Conservation (phyloP, 2,797 vertebrate genomes). For the Mus caroli region DNA sequence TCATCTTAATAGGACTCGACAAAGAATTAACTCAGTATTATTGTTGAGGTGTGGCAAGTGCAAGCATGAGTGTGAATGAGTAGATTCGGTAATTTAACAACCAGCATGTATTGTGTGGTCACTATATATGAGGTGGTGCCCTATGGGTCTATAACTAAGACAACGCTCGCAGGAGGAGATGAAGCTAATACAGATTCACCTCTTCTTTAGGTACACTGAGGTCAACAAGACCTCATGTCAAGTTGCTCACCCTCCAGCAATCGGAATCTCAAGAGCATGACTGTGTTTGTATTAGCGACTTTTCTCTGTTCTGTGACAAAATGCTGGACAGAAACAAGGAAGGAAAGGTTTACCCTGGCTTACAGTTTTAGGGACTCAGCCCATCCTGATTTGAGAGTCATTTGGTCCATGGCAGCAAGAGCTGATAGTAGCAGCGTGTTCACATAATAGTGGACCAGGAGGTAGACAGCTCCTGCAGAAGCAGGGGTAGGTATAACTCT, state of each 20-base stretch:
- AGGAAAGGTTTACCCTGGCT: not conserved
- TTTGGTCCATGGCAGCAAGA: not conserved
- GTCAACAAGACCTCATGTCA: not conserved
- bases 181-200: not conserved
- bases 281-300: not conserved
- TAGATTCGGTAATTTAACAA: not conserved
- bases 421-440: not conserved
- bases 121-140: rapidly evolving
- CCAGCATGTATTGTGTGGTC: constrained; percentile 24
- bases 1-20: not conserved
- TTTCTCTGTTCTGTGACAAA: not conserved
- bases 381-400: not conserved
- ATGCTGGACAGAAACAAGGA: not conserved
- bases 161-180: constrained; percentile 1
- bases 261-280: not conserved
- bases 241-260: not conserved
- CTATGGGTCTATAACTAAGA: not conserved
- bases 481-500: not conserved
- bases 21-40: constrained; percentile 19
- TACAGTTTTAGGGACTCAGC: not conserved
- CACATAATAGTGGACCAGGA: not conserved
- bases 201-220: not conserved
- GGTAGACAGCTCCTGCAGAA: not conserved
- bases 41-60: not conserved
- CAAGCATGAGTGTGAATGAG: not conserved